phyloP scores from a whole-genome alignment of 2,888 invertebrate genomes.

The Colostygia pectinataria region DNA sequence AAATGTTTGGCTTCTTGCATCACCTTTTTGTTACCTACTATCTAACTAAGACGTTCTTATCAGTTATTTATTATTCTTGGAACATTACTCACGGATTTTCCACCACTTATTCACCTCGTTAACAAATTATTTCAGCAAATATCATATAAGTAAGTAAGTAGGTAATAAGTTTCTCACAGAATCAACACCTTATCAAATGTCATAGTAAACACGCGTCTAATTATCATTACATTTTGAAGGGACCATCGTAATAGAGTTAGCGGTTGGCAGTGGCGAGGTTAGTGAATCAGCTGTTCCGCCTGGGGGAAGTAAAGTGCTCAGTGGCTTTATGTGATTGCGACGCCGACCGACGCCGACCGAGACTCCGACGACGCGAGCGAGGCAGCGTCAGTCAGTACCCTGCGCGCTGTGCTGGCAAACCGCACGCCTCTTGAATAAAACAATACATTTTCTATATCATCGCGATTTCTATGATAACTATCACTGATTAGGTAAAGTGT shows the following conservation, averaged over 20 bases:
- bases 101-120: slow-evolving; percentile 21
- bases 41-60: slow-evolving; percentile 29
- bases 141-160: too few relatives aligned
- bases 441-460: slow-evolving; percentile 45
- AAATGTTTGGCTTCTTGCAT: slow-evolving; percentile 37
- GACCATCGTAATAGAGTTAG: slow-evolving; percentile 14
- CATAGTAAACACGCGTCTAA: slow-evolving; percentile 1
- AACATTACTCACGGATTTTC: slow-evolving; percentile 31
- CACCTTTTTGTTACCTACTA: slow-evolving; percentile 18
- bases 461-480: slow-evolving; percentile 43
- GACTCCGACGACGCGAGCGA: not conserved
- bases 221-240: not conserved
- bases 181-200: not conserved
- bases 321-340: slow-evolving; percentile 40
- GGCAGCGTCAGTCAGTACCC: slow-evolving; percentile 53
- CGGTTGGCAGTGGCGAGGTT: slow-evolving; percentile 28
- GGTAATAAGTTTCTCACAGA: not conserved
- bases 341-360: slow-evolving; percentile 30
- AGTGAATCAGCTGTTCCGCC: slow-evolving; percentile 70
- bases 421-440: slow-evolving; percentile 40
- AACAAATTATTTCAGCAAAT: slow-evolving; percentile 25
- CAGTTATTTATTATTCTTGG: slow-evolving; percentile 23
- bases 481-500: slow-evolving; percentile 7
- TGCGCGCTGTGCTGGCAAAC: slow-evolving; percentile 49
- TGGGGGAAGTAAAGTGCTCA: slow-evolving; percentile 50